Evolutionary conservation across 2,113 vertebrate species (phyloP).

Genomic region (Microtus pennsylvanicus): DNA sequence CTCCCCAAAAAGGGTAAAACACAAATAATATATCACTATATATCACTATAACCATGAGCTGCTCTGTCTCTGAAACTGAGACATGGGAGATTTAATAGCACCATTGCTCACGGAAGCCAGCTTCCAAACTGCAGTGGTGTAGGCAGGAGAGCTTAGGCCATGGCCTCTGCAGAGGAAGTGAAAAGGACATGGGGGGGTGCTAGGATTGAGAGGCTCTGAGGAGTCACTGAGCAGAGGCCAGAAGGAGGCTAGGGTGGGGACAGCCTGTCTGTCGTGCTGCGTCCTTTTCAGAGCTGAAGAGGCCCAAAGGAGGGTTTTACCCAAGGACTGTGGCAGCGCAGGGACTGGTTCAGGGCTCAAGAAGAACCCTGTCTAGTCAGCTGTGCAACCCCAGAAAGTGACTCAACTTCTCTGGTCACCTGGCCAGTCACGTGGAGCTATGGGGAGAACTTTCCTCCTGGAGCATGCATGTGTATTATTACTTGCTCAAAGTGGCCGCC

Average conservation of each 20-base stretch:
- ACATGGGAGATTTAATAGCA: not conserved
- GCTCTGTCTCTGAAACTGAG: not conserved
- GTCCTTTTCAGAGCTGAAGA: not conserved
- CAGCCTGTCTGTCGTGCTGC: too few species aligned
- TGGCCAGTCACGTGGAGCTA: not conserved
- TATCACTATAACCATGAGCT: too few species aligned
- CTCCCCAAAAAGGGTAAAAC: too few species aligned
- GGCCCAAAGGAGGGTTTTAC: not conserved
- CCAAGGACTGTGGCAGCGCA: not conserved
- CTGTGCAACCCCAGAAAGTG: not conserved
- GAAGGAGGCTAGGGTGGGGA: not conserved
- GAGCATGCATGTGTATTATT: not conserved
- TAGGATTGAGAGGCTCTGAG: not conserved
- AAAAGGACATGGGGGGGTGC: not conserved
- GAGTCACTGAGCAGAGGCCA: accelerated
- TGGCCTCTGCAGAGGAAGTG: not conserved
- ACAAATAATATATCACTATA: too few species aligned
- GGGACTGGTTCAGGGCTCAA: not conserved
- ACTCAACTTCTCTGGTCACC: not conserved
- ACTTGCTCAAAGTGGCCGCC: not conserved
- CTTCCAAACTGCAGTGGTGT: not conserved
- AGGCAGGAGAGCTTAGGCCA: not conserved
- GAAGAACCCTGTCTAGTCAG: not conserved
- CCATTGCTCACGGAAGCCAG: too few species aligned
- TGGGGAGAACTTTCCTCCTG: not conserved